Evolutionary conservation across 2,113 vertebrate species (phyloP), one percentile per base, ranked within the genome.

Genomic region (Climacteris rufus): DNA sequence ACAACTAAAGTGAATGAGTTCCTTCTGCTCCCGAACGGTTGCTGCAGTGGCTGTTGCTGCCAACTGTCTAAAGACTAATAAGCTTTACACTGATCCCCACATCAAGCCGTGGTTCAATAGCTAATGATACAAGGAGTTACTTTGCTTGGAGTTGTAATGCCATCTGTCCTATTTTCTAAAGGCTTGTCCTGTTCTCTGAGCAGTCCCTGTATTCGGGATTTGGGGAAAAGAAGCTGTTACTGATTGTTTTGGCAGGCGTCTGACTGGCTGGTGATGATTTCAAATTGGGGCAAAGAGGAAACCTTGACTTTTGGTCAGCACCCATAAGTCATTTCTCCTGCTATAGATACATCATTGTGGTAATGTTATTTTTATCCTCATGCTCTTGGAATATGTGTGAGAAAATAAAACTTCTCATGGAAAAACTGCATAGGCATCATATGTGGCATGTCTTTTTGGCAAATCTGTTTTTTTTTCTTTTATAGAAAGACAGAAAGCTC

Each of bases 121-220:
- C 82, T 93, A 87, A 94, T 94, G 94, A 93, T 94, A 89, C 84
- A 76, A 94, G 88, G 93, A 94, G 96, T 97, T 96, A 93, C 87
- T 97, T 95, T 64, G 59, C 94, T 96, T 40, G 69, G 87, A 92
- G 92, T 97, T 96, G 91, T 87, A 87, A 44, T 93, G 91, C 97
- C 96, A 97, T 97, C 97, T 98, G 97, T 94, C 96, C 87, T 79
- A 12, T 93, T 97, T 96, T 95, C 79, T 85, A 22, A 86, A 84
- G 84, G 79, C 94, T 93, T 35, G 49, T 33, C 54, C 53, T 50
- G 63, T 56, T 40, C 68, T 74, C 86, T 90, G 89, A 83, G 84
- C 56, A 53, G 49, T 56, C 37, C 50, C 60, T 25, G n/a, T 66
- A 11, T 53, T 72, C 50, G 71, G 40, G 35, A 87, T 95, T 91